These are phyloP conservation scores for Pseudococcus jackbeardsleyi DNA, from an alignment of 2,888 invertebrate species.

Conservation along the genomic window DNA sequence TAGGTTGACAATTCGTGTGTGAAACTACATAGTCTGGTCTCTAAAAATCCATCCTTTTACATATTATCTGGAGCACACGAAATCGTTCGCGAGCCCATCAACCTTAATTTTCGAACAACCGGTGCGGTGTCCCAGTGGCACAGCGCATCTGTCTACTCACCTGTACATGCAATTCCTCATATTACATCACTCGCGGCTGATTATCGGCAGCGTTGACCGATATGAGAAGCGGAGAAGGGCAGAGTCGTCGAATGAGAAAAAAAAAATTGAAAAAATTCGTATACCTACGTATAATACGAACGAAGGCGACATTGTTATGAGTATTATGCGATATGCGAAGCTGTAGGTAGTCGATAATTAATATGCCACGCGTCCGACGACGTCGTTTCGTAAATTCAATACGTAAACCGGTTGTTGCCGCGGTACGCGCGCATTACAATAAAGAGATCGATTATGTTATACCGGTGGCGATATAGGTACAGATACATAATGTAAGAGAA, in stretches of 20 bases:
- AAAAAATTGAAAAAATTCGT: slow-evolving; percentile 10
- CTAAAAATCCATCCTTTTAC: background rate
- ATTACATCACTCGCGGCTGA: slow-evolving; percentile 2
- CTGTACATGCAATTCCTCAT: background rate
- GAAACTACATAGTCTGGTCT: background rate
- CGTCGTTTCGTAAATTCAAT: slow-evolving; percentile 49
- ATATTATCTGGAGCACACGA: slow-evolving; percentile 18
- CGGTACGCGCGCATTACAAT: slow-evolving; percentile 34
- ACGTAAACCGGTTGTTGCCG: slow-evolving; percentile 48
- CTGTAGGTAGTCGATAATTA: slow-evolving; percentile 42
- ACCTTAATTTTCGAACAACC: background rate
- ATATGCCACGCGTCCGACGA: slow-evolving; percentile 48
- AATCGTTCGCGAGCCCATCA: background rate
- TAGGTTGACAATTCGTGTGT: background rate
- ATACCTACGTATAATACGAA: background rate
- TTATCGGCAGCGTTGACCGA: background rate
- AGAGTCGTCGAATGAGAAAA: background rate
- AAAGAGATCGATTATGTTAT: slow-evolving; percentile 40
- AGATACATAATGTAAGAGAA: slow-evolving; percentile 5
- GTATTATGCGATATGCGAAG: background rate
- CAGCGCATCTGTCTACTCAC: slow-evolving; percentile 1
- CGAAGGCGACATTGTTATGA: slow-evolving; percentile 36
- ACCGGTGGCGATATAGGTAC: background rate
- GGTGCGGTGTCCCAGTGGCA: background rate
- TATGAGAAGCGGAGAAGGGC: background rate